Evolutionary conservation across 2,888 invertebrate species (phyloP).

Genomic region (Ophion costatus): DNA sequence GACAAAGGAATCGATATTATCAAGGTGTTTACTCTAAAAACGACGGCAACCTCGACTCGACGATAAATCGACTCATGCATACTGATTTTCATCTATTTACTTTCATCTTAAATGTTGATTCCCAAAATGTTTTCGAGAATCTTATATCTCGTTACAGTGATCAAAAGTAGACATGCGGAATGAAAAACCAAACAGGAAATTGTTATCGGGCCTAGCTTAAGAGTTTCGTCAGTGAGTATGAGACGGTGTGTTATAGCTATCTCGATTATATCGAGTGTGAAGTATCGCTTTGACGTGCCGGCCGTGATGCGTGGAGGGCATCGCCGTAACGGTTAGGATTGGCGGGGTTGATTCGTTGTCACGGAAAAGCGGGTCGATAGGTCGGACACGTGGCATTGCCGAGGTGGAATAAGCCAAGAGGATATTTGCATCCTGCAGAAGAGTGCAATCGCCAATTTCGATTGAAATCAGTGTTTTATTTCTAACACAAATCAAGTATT

Average conservation of each 20-base stretch:
- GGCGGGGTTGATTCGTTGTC: slow-evolving; percentile 47
- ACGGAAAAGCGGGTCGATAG: slow-evolving; percentile 61
- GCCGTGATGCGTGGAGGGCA: slow-evolving; percentile 38
- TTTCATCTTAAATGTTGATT: too few species aligned
- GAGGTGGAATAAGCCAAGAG: slow-evolving; percentile 17
- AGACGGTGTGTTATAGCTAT: slow-evolving; percentile 9
- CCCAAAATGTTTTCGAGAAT: too few species aligned
- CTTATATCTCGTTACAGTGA: background rate
- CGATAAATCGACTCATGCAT: too few species aligned
- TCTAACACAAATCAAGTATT: background rate
- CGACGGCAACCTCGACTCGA: too few species aligned
- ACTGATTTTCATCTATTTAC: too few species aligned
- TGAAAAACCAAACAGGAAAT: slow-evolving; percentile 23
- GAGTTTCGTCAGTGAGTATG: background rate
- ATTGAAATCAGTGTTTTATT: background rate
- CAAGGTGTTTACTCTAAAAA: too few species aligned
- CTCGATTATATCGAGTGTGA: slow-evolving; percentile 52
- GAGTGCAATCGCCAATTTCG: background rate
- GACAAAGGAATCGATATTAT: too few species aligned
- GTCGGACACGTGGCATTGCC: slow-evolving; percentile 59
- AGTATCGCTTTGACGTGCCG: slow-evolving; percentile 54
- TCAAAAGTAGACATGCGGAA: background rate
- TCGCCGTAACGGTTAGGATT: slow-evolving; percentile 35
- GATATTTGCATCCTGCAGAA: slow-evolving; percentile 15
- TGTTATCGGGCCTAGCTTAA: background rate